A percentile compares a stretch with the other conserved stretches of the same genome.
Conservation (phyloP, 2,113 vertebrate species). For the Podarcis cretensis region DNA sequence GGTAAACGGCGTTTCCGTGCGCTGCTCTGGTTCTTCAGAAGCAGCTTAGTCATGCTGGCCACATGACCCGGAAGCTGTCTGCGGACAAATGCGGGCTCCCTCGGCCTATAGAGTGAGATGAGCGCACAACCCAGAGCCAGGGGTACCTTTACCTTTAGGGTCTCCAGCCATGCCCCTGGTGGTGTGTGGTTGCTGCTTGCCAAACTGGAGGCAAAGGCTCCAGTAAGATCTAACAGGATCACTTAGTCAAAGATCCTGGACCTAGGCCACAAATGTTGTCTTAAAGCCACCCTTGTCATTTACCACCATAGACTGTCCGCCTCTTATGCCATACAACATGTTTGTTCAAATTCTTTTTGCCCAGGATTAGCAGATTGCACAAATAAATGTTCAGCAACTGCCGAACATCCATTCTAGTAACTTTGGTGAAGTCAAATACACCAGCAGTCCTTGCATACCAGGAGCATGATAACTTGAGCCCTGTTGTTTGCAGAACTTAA, state of each 20-base stretch:
- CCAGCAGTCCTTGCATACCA: background rate
- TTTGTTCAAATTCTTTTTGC: background rate
- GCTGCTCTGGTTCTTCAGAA: too few species aligned
- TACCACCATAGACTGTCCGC: background rate
- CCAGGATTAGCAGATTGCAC: background rate
- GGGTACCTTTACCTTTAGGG: too few species aligned
- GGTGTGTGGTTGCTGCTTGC: too few species aligned
- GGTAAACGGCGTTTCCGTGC: too few species aligned
- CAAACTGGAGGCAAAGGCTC: background rate
- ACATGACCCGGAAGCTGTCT: too few species aligned
- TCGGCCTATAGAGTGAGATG: too few species aligned
- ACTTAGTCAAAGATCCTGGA: background rate
- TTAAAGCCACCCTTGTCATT: background rate
- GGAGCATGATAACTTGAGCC: background rate
- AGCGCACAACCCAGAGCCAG: too few species aligned
- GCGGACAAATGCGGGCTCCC: too few species aligned
- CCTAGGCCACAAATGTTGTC: background rate
- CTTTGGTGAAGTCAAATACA: background rate
- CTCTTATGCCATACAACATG: background rate
- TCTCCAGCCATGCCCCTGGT: too few species aligned
- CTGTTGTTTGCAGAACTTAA: background rate
- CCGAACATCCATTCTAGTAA: background rate
- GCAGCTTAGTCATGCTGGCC: too few species aligned
- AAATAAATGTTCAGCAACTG: background rate
- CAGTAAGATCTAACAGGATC: background rate